A percentile compares a stretch with the other conserved stretches of the same genome.
These are phyloP conservation scores for Centropus bengalensis DNA, from an alignment of 2,113 vertebrate species.

Conservation along the genomic window DNA sequence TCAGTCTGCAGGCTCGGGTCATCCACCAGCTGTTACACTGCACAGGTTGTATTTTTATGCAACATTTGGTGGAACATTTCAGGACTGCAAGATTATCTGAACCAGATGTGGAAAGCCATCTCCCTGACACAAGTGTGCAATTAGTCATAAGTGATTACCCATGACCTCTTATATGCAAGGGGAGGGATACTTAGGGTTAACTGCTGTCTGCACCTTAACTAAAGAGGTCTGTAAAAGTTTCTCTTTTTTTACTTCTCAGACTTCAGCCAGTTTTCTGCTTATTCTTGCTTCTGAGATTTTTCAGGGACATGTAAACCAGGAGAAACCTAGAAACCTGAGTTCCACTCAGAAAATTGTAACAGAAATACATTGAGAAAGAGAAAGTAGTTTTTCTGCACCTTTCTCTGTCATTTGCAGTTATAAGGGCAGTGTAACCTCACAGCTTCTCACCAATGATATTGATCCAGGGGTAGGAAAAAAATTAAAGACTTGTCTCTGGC, in stretches of 20 bases:
- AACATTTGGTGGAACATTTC: slow-evolving; percentile 82
- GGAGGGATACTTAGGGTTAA: slow-evolving; percentile 49
- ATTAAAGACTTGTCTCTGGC: not conserved
- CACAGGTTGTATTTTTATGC: slow-evolving; percentile 74
- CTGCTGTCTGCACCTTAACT: slow-evolving; percentile 43
- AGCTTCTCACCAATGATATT: not conserved
- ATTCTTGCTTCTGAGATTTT: not conserved
- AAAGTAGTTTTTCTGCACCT: not conserved
- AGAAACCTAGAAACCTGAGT: not conserved
- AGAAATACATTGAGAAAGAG: not conserved
- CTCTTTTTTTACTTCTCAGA: not conserved
- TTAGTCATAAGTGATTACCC: slow-evolving; percentile 77
- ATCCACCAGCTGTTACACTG: slow-evolving; percentile 70
- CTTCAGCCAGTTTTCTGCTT: slow-evolving; percentile 6
- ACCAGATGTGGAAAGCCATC: slow-evolving; percentile 81
- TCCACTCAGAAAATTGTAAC: not conserved
- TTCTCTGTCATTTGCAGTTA: not conserved
- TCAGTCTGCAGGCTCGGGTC: slow-evolving; percentile 62
- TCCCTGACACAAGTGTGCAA: slow-evolving; percentile 70
- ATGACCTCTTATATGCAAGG: slow-evolving; percentile 47
- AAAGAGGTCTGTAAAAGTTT: slow-evolving; percentile 29
- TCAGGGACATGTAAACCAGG: not conserved
- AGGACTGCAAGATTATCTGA: slow-evolving; percentile 70
- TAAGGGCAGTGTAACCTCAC: not conserved
- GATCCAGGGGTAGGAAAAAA: not conserved